Percentiles rank a stretch among this genome's conserved stretches.
Evolutionary conservation across 2,113 vertebrate species (phyloP).

Genomic region (Panthera uncia): DNA sequence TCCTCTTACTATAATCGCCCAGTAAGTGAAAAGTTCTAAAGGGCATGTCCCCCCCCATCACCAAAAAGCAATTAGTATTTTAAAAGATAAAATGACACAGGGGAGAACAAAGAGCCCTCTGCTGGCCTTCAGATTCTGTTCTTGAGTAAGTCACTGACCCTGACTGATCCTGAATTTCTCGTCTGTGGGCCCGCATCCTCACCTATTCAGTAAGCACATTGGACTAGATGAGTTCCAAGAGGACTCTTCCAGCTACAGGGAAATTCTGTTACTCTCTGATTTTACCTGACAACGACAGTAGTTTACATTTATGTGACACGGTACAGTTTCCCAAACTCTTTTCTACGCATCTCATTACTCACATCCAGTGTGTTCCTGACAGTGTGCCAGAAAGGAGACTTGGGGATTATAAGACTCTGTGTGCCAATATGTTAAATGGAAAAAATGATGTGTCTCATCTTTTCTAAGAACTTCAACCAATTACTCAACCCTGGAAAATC

Average conservation of each 20-base stretch:
- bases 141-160: no score
- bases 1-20: background rate
- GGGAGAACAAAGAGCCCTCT: background rate
- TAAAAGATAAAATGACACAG: background rate
- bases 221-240: background rate
- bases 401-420: background rate
- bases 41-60: background rate
- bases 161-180: fast-evolving
- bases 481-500: background rate
- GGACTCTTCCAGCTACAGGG: background rate
- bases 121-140: background rate
- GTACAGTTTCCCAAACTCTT: background rate
- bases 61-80: background rate
- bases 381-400: background rate
- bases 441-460: background rate
- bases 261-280: background rate
- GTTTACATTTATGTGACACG: background rate
- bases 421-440: background rate
- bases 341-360: background rate
- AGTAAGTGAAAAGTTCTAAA: background rate
- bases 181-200: background rate
- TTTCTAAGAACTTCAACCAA: background rate
- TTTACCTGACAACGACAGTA: background rate
- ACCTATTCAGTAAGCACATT: fast-evolving
- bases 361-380: background rate